phyloP scores from a whole-genome alignment of 2,888 invertebrate genomes.

The Drosophila monieri region DNA sequence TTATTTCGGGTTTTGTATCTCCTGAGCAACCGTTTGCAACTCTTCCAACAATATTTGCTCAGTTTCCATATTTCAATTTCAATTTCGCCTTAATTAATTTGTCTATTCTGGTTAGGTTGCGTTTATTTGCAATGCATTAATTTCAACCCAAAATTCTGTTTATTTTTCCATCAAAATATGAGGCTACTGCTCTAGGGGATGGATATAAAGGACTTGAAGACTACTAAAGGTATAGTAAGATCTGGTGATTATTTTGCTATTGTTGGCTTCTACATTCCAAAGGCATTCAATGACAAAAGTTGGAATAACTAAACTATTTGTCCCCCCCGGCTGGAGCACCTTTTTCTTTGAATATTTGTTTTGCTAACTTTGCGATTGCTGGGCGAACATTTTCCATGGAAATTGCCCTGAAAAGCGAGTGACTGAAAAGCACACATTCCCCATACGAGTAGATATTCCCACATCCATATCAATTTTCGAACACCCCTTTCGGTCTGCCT shows the following conservation, averaged over 20 bases:
- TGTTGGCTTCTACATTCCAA: conserved; percentile 43
- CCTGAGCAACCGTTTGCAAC: background rate
- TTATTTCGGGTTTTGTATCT: background rate
- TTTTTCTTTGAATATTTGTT: conserved; percentile 77
- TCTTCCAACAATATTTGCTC: background rate
- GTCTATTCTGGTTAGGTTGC: background rate
- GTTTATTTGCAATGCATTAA: conserved; percentile 7
- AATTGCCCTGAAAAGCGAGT: conserved; percentile 30
- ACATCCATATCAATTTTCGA: conserved; percentile 25
- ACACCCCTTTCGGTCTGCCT: conserved; percentile 48
- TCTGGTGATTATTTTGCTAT: conserved; percentile 58
- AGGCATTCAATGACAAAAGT: conserved; percentile 68
- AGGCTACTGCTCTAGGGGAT: background rate
- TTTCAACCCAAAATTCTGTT: background rate
- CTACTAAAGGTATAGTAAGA: conserved; percentile 11
- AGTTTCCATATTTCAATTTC: conserved; percentile 1
- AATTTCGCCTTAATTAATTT: conserved; percentile 4
- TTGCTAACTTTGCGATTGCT: conserved; percentile 71
- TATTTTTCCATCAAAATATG: background rate
- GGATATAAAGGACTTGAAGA: background rate
- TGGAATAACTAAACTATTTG: conserved; percentile 61
- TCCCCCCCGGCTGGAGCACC: conserved; percentile 55
- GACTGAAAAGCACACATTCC: conserved; percentile 19
- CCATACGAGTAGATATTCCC: conserved; percentile 6
- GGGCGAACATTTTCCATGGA: conserved; percentile 47